Percentiles rank a stretch among this genome's conserved stretches.
Conservation (phyloP, 2,888 invertebrate species). For the Eupithecia dodoneata region DNA sequence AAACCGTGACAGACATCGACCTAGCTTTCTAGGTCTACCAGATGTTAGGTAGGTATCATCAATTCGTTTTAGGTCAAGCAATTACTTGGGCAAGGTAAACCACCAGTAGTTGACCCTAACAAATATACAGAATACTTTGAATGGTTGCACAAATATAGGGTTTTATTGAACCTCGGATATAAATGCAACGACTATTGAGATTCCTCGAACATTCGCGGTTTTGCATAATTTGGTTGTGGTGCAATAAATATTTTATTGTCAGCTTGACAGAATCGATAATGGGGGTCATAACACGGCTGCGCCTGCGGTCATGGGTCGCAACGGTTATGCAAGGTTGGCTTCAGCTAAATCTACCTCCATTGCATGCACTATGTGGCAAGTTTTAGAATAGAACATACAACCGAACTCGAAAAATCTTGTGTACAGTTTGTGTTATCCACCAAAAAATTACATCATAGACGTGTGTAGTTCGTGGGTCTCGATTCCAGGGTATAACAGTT, state of each 20-base stretch:
- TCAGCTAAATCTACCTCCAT: constrained; percentile 24
- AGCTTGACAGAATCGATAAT: constrained; percentile 38
- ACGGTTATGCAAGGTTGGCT: constrained; percentile 40
- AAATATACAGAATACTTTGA: constrained; percentile 42
- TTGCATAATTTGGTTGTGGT: constrained; percentile 29
- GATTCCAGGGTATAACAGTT: neutral
- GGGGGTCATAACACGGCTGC: constrained; percentile 36
- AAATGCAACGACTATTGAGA: constrained; percentile 20
- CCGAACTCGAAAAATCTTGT: neutral
- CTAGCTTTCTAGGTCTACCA: constrained; percentile 44
- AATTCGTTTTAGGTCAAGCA: constrained; percentile 53
- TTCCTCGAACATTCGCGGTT: constrained; percentile 24
- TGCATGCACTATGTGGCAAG: constrained; percentile 20
- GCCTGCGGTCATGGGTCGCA: constrained; percentile 41
- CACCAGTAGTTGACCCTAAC: constrained; percentile 35
- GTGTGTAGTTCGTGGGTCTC: neutral
- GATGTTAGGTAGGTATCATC: constrained; percentile 41
- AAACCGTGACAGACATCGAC: constrained; percentile 29
- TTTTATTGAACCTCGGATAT: constrained; percentile 19
- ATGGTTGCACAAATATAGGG: constrained; percentile 37
- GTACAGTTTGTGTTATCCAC: neutral
- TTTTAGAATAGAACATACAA: neutral
- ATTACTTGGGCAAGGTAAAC: constrained; percentile 61
- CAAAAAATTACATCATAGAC: neutral
- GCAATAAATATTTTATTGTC: constrained; percentile 39